Base-by-base conservation (phyloP, 1,140 invertebrate species). In the Camponotus pennsylvanicus region DNA sequence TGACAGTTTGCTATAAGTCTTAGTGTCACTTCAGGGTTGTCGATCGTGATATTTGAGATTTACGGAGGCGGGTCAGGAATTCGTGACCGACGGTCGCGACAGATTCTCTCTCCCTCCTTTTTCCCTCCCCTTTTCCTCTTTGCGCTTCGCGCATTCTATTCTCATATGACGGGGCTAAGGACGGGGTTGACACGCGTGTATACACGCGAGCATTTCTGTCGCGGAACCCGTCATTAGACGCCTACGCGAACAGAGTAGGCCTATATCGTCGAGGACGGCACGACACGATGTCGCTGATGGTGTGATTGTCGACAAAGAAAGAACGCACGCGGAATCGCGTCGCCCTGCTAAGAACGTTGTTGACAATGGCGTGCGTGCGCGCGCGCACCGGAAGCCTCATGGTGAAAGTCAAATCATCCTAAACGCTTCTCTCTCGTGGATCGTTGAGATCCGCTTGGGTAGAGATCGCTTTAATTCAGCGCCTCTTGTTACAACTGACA, bases 201-300 rank as follows among this genome's bases (percentile, higher is more conserved):
- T 69, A 45, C 63, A 40, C 73, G 63, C 61, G 59, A 8, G 7
- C 52, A n/a, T 49, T 73, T 79, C 11, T 61, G 59, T 67, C 75
- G 76, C 57, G 67, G 89, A 90, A 88, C 89, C 89, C 89, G 32
- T 90, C 89, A 90, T 90, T 90, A 90, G 78, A 90, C 89, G 89
- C 89, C 89, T 90, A 90, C 89, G 86, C 89, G 86, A 18, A 66
- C 42, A 70, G 49, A 85, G 83, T 82, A 9, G 7, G 40, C 8
- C 9, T 45, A 11, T 11, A 80, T 90, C 80, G 42, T 11, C 61
- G 86, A 64, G 66, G 61, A 84, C 66, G 49, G 61, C 40, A 71
- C 32, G 42, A 66, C 52, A 59, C 40, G 55, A 75, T 75, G 85
- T 69, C 52, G 61, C 21, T 71, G 64, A 76, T 64, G 77, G 61